phyloP scores from a whole-genome alignment of 2,888 invertebrate species.

The Papilio gigon region DNA sequence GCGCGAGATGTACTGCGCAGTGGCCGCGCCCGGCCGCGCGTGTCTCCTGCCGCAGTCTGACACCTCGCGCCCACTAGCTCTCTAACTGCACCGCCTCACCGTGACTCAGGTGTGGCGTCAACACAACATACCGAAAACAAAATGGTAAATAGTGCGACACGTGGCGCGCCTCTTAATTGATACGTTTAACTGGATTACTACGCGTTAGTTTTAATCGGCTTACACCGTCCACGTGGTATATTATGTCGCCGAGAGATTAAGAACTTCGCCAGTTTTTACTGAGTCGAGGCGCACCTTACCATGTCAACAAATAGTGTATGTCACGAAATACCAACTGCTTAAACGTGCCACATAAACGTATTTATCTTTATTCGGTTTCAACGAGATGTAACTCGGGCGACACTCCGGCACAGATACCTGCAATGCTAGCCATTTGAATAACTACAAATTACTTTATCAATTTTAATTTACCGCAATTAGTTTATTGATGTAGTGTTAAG shows the following conservation, averaged over 20 bases:
- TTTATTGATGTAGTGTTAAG: constrained; percentile 2
- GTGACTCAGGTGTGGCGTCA: constrained; percentile 9
- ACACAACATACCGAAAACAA: constrained; percentile 26
- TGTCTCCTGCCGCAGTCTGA: too few relatives aligned
- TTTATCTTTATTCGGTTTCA: too few relatives aligned
- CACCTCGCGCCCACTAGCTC: constrained; percentile 6
- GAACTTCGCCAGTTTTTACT: background rate
- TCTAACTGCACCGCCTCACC: background rate
- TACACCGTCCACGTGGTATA: background rate
- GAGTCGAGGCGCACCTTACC: background rate
- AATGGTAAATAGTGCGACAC: constrained; percentile 29
- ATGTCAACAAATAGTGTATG: too few relatives aligned
- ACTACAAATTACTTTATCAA: background rate
- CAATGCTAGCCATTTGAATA: too few relatives aligned
- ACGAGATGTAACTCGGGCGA: too few relatives aligned
- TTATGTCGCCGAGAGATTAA: background rate
- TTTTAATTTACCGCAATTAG: too few relatives aligned
- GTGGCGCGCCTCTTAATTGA: constrained; percentile 25
- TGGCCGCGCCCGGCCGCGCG: too few relatives aligned
- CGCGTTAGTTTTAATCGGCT: background rate
- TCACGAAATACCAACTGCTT: too few relatives aligned
- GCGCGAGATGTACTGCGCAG: background rate
- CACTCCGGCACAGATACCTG: too few relatives aligned
- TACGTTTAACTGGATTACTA: constrained; percentile 8
- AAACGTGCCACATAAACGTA: too few relatives aligned